Evolutionary conservation across 2,797 vertebrate genomes (phyloP).

Genomic region (Enteromius mattozi): DNA sequence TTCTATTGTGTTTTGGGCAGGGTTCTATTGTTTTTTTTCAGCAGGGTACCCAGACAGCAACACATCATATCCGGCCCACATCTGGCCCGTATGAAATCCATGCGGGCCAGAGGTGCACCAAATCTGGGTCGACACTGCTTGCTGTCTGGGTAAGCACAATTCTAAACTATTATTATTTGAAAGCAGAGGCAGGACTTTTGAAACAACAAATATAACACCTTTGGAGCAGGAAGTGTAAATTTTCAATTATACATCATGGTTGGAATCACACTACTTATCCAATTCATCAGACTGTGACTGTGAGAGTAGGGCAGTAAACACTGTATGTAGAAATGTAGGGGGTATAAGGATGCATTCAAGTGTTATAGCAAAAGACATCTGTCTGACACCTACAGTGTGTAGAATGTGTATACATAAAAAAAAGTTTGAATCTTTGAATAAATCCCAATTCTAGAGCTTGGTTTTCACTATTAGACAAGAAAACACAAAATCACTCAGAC

Average conservation of each 20-base stretch:
- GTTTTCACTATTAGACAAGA: not conserved
- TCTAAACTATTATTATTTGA: not conserved
- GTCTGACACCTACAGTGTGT: not conserved
- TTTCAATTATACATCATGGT: not conserved
- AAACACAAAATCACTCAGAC: not conserved
- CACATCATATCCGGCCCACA: too few relatives aligned
- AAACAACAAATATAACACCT: not conserved
- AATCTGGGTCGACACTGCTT: too few relatives aligned
- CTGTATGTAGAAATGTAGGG: not conserved
- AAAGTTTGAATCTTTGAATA: not conserved
- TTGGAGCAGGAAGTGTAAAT: not conserved
- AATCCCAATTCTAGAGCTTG: not conserved
- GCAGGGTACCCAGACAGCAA: too few relatives aligned
- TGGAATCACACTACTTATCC: not conserved
- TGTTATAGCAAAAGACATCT: not conserved
- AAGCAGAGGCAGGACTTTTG: not conserved
- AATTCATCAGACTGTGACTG: not conserved
- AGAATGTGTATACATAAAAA: too few relatives aligned
- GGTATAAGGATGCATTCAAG: not conserved
- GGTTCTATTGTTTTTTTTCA: too few relatives aligned
- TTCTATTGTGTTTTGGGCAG: too few relatives aligned
- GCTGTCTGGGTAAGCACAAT: not conserved
- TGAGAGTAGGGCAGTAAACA: not conserved
- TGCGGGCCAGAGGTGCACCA: too few relatives aligned
- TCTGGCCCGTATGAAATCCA: too few relatives aligned